phyloP scores from a whole-genome alignment of 2,113 vertebrate genomes.

The Puntigrus tetrazona region DNA sequence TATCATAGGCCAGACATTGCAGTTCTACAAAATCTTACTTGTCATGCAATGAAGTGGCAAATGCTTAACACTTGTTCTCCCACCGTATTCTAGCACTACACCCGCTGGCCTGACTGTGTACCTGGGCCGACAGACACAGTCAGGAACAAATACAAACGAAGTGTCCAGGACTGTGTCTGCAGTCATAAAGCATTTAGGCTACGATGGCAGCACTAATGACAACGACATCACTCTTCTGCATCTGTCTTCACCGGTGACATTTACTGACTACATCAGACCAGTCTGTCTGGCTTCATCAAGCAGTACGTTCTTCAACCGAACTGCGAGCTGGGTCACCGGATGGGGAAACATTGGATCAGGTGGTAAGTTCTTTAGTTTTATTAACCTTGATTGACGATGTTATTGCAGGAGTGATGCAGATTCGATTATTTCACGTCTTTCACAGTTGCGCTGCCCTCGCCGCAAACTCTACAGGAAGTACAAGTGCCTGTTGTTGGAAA shows the following conservation, averaged over 20 bases:
- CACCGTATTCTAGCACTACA: not conserved
- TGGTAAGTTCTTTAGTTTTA: slow-evolving; percentile 22
- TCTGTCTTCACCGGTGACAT: slow-evolving; percentile 52
- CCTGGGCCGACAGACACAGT: slow-evolving; percentile 32
- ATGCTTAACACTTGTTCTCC: not conserved
- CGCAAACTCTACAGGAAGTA: slow-evolving; percentile 57
- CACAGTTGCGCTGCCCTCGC: not conserved
- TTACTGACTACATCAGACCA: slow-evolving; percentile 64
- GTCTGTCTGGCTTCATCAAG: slow-evolving; percentile 70
- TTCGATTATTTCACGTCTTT: not conserved
- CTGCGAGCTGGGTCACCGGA: slow-evolving; percentile 72
- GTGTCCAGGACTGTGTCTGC: not conserved
- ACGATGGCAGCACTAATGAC: slow-evolving; percentile 35
- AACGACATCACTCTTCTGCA: slow-evolving; percentile 72
- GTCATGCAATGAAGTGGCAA: not conserved
- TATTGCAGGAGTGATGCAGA: not conserved
- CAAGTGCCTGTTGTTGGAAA: slow-evolving; percentile 57
- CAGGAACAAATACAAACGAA: not conserved
- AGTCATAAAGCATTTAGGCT: slow-evolving; percentile 60
- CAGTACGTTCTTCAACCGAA: slow-evolving; percentile 66
- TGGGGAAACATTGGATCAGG: slow-evolving; percentile 60
- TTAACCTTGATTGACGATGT: not conserved
- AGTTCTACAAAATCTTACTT: not conserved
- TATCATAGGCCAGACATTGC: slow-evolving; percentile 47
- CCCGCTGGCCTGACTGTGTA: not conserved